phyloP scores from a whole-genome alignment of 2,113 vertebrate genomes.

The Leucopsar rothschildi region DNA sequence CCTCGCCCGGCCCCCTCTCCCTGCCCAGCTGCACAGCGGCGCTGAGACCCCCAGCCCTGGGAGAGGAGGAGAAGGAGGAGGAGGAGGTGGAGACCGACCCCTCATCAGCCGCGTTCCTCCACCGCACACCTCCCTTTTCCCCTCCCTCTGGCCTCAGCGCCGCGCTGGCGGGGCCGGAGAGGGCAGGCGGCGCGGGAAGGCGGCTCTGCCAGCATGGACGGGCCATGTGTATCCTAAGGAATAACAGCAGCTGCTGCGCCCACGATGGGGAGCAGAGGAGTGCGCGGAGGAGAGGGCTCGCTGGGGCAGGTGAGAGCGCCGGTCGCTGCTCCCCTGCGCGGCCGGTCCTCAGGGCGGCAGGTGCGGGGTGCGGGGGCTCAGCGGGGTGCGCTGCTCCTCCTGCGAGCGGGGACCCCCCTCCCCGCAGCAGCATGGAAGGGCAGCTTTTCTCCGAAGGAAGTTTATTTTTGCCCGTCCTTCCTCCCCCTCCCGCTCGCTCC shows the following conservation, averaged over 20 bases:
- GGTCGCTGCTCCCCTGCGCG: neutral
- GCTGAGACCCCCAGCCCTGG: neutral
- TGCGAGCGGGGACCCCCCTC: neutral
- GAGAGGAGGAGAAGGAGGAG: neutral
- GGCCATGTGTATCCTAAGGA: constrained; percentile 29
- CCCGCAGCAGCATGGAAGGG: no score
- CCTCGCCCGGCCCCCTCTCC: neutral
- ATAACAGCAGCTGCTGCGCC: constrained; percentile 25
- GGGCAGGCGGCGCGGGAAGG: constrained; percentile 16
- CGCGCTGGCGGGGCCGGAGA: constrained; percentile 10
- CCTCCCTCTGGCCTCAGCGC: constrained; percentile 23
- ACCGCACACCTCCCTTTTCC: neutral
- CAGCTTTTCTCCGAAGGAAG: neutral
- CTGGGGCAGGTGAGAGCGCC: neutral
- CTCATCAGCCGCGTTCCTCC: neutral
- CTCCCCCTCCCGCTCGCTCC: neutral
- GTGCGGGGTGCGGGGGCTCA: neutral
- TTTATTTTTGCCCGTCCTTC: neutral
- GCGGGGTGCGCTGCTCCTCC: neutral
- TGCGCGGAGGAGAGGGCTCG: constrained; percentile 5
- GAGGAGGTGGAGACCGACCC: constrained; percentile 11
- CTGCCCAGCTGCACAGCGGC: neutral
- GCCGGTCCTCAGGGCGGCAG: neutral
- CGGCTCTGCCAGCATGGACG: constrained; percentile 2
- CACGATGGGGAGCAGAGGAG: constrained; percentile 32